Base-by-base conservation (phyloP, 2,797 vertebrate genomes). In the Spinus pinus region DNA sequence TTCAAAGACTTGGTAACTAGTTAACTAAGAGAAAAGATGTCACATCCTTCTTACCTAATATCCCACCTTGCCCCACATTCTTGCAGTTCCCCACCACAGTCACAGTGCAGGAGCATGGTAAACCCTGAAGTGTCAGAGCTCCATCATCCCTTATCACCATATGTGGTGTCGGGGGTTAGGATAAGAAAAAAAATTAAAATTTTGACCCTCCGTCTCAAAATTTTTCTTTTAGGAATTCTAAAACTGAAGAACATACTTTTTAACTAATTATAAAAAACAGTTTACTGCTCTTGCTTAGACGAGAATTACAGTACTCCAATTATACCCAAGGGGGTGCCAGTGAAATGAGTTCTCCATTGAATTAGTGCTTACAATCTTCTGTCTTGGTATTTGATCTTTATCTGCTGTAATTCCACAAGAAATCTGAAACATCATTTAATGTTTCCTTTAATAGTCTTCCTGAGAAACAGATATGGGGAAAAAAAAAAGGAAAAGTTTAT, bases 151-250 rank as follows among this genome's bases (percentile, higher is more conserved):
- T 11, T 42, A 21, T 20, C 39, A 51, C 5, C 6, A 0, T 37
- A 8, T 12, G 33, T 30, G 6, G 42, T 19, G 2, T 2, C 39
- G 8, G 6, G 3, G 1, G 10, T 17, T n/a, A 22, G 4, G 4
- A 58, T 19, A 25, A 44, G 49, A 25, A 54, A 42, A 42, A 33
- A 16, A 9, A 16, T 8, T 24, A 23, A 22, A 5, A 0, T 27
- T 30, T 22, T 41, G 7, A 58, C 13, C 62, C 3, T 5, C 10
- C 30, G 20, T 41, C 22, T 51, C 25, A 51, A 56, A 81, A 53
- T 37, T 6, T 31, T 12, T 74, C 12, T 66, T 60, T 33, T 57
- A 33, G 12, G 41, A 74, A 67, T n/a, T 74, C 5, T 41, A 74
- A 83, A 37, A 1, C 3, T 50, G 39, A 71, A 44, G 19, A 70